Evolutionary conservation across 2,113 vertebrate species (phyloP).

Genomic region (Barbus barbus): DNA sequence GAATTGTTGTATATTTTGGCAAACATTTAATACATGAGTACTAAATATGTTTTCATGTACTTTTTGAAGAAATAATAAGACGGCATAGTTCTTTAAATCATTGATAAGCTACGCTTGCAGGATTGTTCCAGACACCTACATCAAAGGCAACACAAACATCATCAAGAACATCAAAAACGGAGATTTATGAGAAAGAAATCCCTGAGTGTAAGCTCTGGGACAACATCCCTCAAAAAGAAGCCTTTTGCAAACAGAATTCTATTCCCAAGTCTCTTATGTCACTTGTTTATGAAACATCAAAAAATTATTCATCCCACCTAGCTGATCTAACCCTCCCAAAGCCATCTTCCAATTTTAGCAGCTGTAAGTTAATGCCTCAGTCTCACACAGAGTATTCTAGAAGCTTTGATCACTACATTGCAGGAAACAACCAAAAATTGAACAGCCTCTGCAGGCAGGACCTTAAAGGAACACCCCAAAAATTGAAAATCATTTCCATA

Average conservation of each 20-base stretch:
- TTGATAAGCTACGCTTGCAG: conserved; percentile 1
- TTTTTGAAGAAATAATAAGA: not conserved
- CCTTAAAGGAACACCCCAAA: too few relatives aligned
- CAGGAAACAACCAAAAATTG: not conserved
- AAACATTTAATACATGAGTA: not conserved
- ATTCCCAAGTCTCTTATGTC: not conserved
- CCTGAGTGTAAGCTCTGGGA: too few relatives aligned
- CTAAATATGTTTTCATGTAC: not conserved
- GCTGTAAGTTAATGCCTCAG: not conserved
- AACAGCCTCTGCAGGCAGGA: not conserved
- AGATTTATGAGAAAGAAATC: too few relatives aligned
- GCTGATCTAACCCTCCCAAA: conserved; percentile 5
- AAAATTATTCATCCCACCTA: not conserved
- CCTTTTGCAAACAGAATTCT: not conserved
- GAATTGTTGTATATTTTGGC: conserved; percentile 27
- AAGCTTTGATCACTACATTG: not conserved
- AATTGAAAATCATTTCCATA: not conserved
- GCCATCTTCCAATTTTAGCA: conserved; percentile 8
- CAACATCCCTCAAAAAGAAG: too few relatives aligned
- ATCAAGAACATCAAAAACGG: too few relatives aligned
- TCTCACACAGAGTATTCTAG: not conserved
- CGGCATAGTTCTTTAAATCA: not conserved
- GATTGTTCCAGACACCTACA: conserved; percentile 4
- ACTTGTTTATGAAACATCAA: conserved; percentile 6
- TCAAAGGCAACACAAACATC: conserved; percentile 3